Evolutionary conservation across 2,113 vertebrate genomes (phyloP), one percentile per base, ranked within the genome.

Genomic region (Anoplopoma fimbria): DNA sequence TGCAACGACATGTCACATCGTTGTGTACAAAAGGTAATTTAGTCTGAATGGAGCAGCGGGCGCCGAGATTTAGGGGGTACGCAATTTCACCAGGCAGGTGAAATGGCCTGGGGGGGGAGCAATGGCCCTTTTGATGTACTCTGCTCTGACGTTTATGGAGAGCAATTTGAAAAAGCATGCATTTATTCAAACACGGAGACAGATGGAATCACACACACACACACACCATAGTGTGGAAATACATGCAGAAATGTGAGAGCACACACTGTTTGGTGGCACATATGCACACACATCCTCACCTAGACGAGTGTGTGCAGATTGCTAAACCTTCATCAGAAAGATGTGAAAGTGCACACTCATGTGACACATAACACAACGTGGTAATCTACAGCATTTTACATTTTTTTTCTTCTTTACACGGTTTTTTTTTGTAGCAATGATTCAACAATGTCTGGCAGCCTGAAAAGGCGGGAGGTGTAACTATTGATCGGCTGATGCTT

Each of bases 11-110:
- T 15, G 79, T 64, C 72, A 82, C 89, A 71, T 77, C 82, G 79
- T 87, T 86, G 90, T 91, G 84, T 88, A 87, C 84, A 76, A 77
- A 84, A 88, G 82, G 80, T 88, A 86, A 92, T 92, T 88, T 87
- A 81, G 45, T 76, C 65, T 78, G 84, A 92, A 86, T 73, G 83
- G 77, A 88, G 82, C 75, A 72, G 86, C 63, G 4, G 85, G 67
- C 29, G 49, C 65, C 2, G 53, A 84, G 84, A 85, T 88, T 88
- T 86, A 76, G 70, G 58, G 75, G 68, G 74, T 57, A 27, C 21
- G 79, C 86, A 79, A 85, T 87, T 86, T 86, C 87, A 83, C 45
- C 84, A 77, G 73, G 82, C 79, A 74, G 76, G 51, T 65, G 69
- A 77, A 77, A 83, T 57, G 77, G 79, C 62, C 15, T 21, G 9